A percentile compares a stretch with the other conserved stretches of the same genome.
These are phyloP conservation scores for Elysia crispata DNA, from an alignment of 2,888 invertebrate species.

Conservation along the genomic window DNA sequence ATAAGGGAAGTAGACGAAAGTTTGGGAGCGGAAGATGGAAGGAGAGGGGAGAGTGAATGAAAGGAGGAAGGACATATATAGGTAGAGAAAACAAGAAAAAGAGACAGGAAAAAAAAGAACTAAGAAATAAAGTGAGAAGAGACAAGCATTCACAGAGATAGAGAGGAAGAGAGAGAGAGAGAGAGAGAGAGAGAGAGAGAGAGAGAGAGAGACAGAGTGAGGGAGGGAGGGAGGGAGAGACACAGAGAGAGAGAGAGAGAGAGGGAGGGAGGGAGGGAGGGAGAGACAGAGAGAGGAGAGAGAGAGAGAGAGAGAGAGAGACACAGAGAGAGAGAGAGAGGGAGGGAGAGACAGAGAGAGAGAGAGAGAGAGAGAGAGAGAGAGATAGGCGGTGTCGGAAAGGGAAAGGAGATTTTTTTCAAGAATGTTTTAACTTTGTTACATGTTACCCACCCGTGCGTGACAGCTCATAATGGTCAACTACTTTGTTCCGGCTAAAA, in stretches of 20 bases:
- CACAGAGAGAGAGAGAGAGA: not conserved
- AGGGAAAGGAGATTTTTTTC: too few relatives aligned
- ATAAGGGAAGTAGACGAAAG: not conserved
- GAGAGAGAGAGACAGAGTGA: slow-evolving; percentile 24
- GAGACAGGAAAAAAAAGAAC: not conserved
- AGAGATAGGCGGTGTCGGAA: not conserved
- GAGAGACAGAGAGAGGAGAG: too few relatives aligned
- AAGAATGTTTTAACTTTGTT: too few relatives aligned
- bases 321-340: slow-evolving; percentile 31
- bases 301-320: slow-evolving; percentile 27
- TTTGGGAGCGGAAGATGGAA: not conserved
- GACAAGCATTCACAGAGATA: slow-evolving; percentile 24
- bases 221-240: slow-evolving; percentile 22
- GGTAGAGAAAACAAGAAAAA: slow-evolving; percentile 13
- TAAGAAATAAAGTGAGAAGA: slow-evolving; percentile 22
- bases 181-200: slow-evolving; percentile 6
- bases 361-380: not conserved
- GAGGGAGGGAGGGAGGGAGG: not conserved
- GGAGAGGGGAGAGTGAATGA: not conserved
- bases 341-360: not conserved
- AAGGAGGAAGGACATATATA: not conserved
- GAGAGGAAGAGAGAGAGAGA: slow-evolving; percentile 39
- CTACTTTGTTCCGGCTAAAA: too few relatives aligned
- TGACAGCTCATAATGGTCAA: too few relatives aligned
- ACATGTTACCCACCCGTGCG: too few relatives aligned